Evolutionary conservation across 2,888 invertebrate species (phyloP).

Genomic region (Brenthis hecate): DNA sequence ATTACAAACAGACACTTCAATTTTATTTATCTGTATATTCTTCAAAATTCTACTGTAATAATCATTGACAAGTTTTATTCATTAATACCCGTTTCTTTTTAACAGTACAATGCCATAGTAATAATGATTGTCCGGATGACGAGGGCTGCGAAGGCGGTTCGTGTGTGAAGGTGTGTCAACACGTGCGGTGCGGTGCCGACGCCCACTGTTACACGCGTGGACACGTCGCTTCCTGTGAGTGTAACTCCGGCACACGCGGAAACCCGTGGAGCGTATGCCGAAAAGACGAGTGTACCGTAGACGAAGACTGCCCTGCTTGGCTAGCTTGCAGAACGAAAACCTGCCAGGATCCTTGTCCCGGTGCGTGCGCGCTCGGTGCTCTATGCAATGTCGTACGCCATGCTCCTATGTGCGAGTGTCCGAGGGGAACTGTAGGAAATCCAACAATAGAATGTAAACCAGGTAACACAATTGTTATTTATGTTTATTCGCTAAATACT

Average conservation of each 20-base stretch:
- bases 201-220: conserved; percentile 90
- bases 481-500: background rate
- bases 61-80: conserved; percentile 38
- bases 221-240: conserved; percentile 90
- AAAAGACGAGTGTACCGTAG: conserved; percentile 88
- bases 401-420: conserved; percentile 89
- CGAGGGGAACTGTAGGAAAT: conserved; percentile 91
- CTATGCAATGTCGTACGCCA: conserved; percentile 90
- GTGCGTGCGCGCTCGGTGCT: conserved; percentile 90
- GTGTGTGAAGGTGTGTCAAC: conserved; percentile 90
- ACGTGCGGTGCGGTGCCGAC: conserved; percentile 90
- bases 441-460: conserved; percentile 85
- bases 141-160: conserved; percentile 92
- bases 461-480: conserved; percentile 58
- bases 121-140: conserved; percentile 91
- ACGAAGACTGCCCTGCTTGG: conserved; percentile 90
- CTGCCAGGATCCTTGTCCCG: conserved; percentile 93
- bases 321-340: conserved; percentile 89
- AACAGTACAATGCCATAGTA: conserved; percentile 91
- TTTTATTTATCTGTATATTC: no score
- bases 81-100: background rate
- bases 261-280: conserved; percentile 90
- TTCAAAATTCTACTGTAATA: no score
- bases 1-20: no score
- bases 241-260: conserved; percentile 88